These are phyloP conservation scores for Glyptemys insculpta DNA, from an alignment of 2,797 vertebrate genomes.

Conservation along the genomic window DNA sequence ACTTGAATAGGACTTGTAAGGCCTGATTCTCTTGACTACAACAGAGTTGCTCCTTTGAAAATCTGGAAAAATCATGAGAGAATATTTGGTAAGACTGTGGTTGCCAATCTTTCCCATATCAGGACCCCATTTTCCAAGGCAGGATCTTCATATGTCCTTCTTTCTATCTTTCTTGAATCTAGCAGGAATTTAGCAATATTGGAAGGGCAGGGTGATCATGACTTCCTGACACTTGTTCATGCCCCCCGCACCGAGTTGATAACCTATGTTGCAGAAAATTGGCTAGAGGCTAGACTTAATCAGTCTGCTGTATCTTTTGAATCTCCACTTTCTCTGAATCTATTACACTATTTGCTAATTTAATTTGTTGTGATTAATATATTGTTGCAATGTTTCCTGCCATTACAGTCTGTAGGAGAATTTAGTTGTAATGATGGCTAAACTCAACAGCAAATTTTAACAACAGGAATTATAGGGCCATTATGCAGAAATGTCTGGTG, in stretches of 20 bases:
- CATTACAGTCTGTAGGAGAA: conserved; percentile 59
- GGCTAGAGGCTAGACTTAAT: conserved; percentile 34
- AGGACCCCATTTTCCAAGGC: not conserved
- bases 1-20: not conserved
- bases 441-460: conserved; percentile 71
- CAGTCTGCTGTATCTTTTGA: not conserved
- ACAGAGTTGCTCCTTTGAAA: not conserved
- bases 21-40: not conserved
- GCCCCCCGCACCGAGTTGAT: not conserved
- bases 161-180: not conserved
- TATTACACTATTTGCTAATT: conserved; percentile 56
- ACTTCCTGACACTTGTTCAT: not conserved
- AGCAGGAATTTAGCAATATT: not conserved
- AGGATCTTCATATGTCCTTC: not conserved
- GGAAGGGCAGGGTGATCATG: not conserved
- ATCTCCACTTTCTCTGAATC: conserved; percentile 46
- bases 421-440: conserved; percentile 65
- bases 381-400: conserved; percentile 58
- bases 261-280: conserved; percentile 1
- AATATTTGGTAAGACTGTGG: not conserved
- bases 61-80: not conserved
- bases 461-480: conserved; percentile 61
- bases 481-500: conserved; percentile 66
- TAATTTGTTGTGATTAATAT: conserved; percentile 76
- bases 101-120: not conserved